phyloP scores from a whole-genome alignment of 2,888 invertebrate genomes.

The Diarsia rubi region DNA sequence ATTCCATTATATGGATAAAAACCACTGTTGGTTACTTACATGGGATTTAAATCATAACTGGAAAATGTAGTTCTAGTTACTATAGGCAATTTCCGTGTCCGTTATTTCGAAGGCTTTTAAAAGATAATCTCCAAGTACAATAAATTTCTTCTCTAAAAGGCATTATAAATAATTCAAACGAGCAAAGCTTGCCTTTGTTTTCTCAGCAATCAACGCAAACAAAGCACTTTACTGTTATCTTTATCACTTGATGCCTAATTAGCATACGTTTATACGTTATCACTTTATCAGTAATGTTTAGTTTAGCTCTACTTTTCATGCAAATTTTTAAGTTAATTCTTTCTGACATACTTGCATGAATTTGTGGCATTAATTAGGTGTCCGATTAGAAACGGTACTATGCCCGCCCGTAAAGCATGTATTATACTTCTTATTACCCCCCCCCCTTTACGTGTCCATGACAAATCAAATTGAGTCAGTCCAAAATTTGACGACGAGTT shows the following conservation, averaged over 20 bases:
- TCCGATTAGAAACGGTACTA: neutral
- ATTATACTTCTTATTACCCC: too few species aligned
- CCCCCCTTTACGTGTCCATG: too few species aligned
- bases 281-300: conserved; percentile 15
- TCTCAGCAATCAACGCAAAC: conserved; percentile 31
- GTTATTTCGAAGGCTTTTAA: neutral
- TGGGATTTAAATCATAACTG: neutral
- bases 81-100: neutral
- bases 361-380: neutral
- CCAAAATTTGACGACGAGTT: too few species aligned
- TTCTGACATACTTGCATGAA: conserved; percentile 12
- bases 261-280: conserved; percentile 21
- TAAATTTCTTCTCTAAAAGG: conserved; percentile 14
- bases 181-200: conserved; percentile 34
- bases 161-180: conserved; percentile 30
- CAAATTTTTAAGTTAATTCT: conserved; percentile 9
- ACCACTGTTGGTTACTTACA: neutral
- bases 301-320: conserved; percentile 50
- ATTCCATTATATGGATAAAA: neutral
- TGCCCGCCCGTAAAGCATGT: neutral
- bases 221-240: conserved; percentile 33
- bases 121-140: conserved; percentile 26
- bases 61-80: neutral
- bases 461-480: too few species aligned
- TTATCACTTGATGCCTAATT: conserved; percentile 32